Evolutionary conservation across 2,113 vertebrate genomes (phyloP), one percentile per base, ranked within the genome.

Genomic region (Strix uralensis): DNA sequence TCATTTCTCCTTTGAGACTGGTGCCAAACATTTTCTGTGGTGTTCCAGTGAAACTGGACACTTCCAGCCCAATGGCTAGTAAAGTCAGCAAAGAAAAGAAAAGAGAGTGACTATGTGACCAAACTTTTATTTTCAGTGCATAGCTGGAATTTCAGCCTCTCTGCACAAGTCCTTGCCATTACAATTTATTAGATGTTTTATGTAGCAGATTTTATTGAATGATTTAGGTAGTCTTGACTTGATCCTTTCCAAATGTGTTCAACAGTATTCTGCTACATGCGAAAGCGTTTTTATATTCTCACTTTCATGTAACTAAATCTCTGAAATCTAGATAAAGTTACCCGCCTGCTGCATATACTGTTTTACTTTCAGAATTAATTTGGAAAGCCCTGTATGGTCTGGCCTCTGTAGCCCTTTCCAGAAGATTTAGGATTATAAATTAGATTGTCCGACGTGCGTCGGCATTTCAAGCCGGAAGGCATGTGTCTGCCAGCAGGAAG

Each of bases 401-500:
- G 70, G 88, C 77, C 85, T 88, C 29, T 47, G 54, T 66, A 81
- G 93, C 67, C 46, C 34, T 93, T 85, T 90, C 62, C 85, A 93
- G 44, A 71, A 91, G 85, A 67, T 85, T 95, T 84, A 47, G 81
- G 74, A 77, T 67, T 86, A 86, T 96, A 94, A 97, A 97, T 96
- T 59, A 91, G 61, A 66, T 86, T 94, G 94, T 65, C 95, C 80
- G 66, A 38, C 11, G 3, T 51, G 46, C 72, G 13, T 81, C 61
- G 18, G 89, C 15, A 27, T 82, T 75, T 79, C 13, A 10, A 93
- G 91, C 91, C 47, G 54, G 97, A 97, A 98, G 96, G 90, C 96
- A 97, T 96, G 96, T 94, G 87, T 98, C 97, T 97, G 97, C 95
- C 96, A 95, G 97, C 58, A 21, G 96, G 90, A 96, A 81, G 95